Percentiles rank a stretch among this genome's conserved stretches.
These are phyloP conservation scores for Smithornis capensis DNA, from an alignment of 2,113 vertebrate genomes.

Conservation along the genomic window DNA sequence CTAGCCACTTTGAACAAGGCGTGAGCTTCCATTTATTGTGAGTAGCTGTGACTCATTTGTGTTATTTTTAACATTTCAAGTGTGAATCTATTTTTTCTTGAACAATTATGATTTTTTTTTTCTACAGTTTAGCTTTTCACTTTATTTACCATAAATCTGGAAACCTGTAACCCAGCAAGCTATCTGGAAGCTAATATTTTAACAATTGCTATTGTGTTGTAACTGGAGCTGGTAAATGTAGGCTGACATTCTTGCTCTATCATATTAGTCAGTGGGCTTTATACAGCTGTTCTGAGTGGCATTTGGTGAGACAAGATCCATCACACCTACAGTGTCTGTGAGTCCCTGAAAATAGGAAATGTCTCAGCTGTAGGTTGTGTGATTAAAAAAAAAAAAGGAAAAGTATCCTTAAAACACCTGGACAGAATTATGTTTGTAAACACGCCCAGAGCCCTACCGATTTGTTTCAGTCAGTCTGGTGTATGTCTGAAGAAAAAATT, in stretches of 20 bases:
- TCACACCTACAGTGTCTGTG: neutral
- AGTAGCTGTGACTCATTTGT: neutral
- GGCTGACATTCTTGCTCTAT: neutral
- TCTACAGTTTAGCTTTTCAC: neutral
- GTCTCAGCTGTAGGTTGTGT: neutral
- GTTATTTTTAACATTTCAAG: conserved; percentile 22
- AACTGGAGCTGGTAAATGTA: conserved; percentile 1
- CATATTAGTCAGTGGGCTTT: neutral
- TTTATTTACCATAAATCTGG: neutral
- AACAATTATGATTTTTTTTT: neutral
- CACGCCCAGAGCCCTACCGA: neutral
- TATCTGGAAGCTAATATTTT: neutral
- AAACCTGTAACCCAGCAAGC: neutral
- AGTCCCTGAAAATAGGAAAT: neutral
- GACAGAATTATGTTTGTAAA: neutral
- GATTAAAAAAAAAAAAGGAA: neutral
- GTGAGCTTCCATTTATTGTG: neutral
- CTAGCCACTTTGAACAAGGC: neutral
- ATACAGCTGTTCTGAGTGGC: conserved; percentile 39
- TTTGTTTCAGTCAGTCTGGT: neutral
- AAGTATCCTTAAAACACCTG: neutral
- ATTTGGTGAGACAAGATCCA: neutral
- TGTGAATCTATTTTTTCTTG: neutral
- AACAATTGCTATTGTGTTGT: neutral
- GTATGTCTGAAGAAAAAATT: neutral